Conservation (phyloP, 1,140 invertebrate species). For the Drosophila leontia region DNA sequence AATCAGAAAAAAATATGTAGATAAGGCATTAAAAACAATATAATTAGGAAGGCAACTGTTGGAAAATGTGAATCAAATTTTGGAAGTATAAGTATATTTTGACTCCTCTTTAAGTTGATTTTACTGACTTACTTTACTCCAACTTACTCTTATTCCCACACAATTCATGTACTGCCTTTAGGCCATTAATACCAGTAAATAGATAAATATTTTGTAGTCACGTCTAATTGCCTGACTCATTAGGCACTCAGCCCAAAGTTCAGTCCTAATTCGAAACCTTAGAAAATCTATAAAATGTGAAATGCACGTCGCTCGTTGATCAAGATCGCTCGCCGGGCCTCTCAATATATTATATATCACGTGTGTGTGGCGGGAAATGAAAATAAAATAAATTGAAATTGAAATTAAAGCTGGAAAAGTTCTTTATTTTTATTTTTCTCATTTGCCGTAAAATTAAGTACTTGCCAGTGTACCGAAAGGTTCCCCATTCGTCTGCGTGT, state of each 20-base stretch:
- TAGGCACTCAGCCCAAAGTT: constrained; percentile 25
- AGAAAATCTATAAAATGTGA: constrained; percentile 59
- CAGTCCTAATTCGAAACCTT: constrained; percentile 41
- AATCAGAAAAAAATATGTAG: constrained; percentile 10
- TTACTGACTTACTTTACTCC: not conserved
- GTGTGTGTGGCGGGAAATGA: constrained; percentile 56
- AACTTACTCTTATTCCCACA: constrained; percentile 9
- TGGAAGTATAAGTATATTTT: not conserved
- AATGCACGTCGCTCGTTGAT: constrained; percentile 62
- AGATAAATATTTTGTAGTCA: constrained; percentile 32
- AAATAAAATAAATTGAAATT: constrained; percentile 65
- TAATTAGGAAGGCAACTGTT: not conserved
- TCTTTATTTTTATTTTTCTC: constrained; percentile 43
- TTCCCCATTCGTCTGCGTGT: constrained; percentile 26
- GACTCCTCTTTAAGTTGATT: not conserved
- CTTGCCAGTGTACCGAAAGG: constrained; percentile 33
- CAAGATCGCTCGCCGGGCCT: constrained; percentile 27
- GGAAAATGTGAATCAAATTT: too few relatives aligned
- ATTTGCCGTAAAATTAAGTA: constrained; percentile 69
- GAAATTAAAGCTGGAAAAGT: constrained; percentile 57
- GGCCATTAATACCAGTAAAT: constrained; percentile 7
- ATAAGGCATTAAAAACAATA: not conserved
- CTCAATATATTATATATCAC: constrained; percentile 54
- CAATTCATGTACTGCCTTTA: constrained; percentile 1
- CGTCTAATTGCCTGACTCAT: constrained; percentile 52